Evolutionary conservation across 2,888 invertebrate species (phyloP).

Genomic region (Microplitis deprimator): DNA sequence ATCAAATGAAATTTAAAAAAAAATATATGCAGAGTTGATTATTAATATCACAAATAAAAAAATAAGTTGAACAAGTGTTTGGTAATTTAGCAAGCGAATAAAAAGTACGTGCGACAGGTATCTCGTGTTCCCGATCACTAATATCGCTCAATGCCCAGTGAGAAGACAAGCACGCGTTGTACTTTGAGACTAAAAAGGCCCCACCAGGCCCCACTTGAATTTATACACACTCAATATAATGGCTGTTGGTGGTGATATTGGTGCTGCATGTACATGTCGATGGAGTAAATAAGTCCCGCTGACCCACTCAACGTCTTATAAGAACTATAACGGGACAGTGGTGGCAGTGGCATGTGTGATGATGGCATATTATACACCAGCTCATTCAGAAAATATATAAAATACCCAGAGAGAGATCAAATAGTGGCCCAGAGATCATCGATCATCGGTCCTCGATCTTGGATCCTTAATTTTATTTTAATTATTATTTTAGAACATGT

Average conservation of each 20-base stretch:
- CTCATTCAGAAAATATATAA: slow-evolving; percentile 16
- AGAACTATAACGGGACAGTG: slow-evolving; percentile 65
- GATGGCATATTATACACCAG: slow-evolving; percentile 14
- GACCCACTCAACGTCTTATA: slow-evolving; percentile 65
- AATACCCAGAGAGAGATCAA: too few species aligned
- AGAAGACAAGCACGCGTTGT: slow-evolving; percentile 59
- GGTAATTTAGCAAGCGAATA: not conserved
- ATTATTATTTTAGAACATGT: not conserved
- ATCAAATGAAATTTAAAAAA: not conserved
- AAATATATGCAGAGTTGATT: not conserved
- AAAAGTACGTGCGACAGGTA: slow-evolving; percentile 55
- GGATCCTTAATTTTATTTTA: too few species aligned
- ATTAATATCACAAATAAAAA: slow-evolving; percentile 10
- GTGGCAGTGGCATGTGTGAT: slow-evolving; percentile 23
- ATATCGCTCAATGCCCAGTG: slow-evolving; percentile 59
- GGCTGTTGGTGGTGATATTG: slow-evolving; percentile 37
- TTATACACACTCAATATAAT: slow-evolving; percentile 12
- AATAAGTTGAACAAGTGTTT: not conserved
- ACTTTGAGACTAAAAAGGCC: slow-evolving; percentile 40
- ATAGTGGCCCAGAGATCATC: too few species aligned
- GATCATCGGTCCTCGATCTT: too few species aligned
- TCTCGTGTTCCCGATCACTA: slow-evolving; percentile 64
- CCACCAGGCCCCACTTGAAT: slow-evolving; percentile 46
- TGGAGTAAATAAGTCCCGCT: slow-evolving; percentile 57
- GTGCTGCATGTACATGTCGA: slow-evolving; percentile 38